Base-by-base conservation (phyloP, 2,888 invertebrate genomes). In the Ophion costatus region DNA sequence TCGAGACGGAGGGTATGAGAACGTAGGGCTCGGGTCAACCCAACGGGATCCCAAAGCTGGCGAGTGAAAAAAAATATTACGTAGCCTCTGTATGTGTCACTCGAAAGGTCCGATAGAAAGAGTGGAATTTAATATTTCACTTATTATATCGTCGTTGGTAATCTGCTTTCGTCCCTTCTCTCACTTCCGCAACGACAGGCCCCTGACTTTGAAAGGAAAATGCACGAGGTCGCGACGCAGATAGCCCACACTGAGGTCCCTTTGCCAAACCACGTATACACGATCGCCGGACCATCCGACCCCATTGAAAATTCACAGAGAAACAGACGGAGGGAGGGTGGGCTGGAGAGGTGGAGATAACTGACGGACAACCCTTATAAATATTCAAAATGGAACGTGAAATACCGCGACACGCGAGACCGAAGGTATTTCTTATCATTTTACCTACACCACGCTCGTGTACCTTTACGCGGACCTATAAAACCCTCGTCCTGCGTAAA, bases 361-460 rank as follows among this genome's bases (percentile, higher is more conserved):
- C 88, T 91, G 91, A 92, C 89, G 91, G 92, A 91, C 91, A 90
- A 90, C 88, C 91, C 91, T 92, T 92, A 92, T 92, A 92, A 92
- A 92, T 92, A 92, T 92, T 92, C 91, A 92, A 88, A 92, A 89
- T 88, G 90, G 88, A 87, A 91, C 90, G 91, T 90, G 89, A 91
- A 92, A 91, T 92, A 92, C 90, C 90, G 91, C 89, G 89, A 90
- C 92, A 91, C 92, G 92, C 92, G 91, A 92, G 91, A 92, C 90
- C 86, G 88, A 90, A 91, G 91, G 92, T 88, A 92, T 92, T 92
- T 91, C 92, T 92, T 92, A 92, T 92, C 92, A 82, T 87, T 87
- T 85, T 67, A 56, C 76, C 61, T 63, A 66, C 66, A 20, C 73
- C 14, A 42, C 67, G 64, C 24, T 66, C 14, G 7, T 51, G 24